These are phyloP conservation scores for Zootermopsis nevadensis DNA, from an alignment of 2,888 invertebrate species.

Conservation along the genomic window DNA sequence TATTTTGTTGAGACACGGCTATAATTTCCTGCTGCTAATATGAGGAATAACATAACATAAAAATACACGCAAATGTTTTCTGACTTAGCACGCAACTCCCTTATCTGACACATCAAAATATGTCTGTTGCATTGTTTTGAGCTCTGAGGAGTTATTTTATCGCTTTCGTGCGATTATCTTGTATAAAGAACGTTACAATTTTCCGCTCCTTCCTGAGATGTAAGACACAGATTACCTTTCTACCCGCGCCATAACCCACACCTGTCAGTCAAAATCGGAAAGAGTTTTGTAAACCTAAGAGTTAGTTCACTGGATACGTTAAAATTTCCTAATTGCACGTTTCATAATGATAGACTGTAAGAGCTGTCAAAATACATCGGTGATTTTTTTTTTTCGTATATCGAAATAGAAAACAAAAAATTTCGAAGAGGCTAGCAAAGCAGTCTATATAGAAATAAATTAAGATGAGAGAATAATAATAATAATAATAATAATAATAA, in stretches of 20 bases:
- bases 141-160: neutral
- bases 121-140: slow-evolving; percentile 16
- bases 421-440: neutral
- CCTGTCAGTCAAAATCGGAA: slow-evolving; percentile 19
- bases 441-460: too few species aligned
- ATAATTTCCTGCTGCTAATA: slow-evolving; percentile 14
- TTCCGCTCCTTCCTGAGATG: neutral
- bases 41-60: neutral
- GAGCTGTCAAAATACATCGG: too few species aligned
- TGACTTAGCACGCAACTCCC: neutral
- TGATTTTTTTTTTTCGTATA: neutral
- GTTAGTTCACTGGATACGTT: neutral
- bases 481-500: too few species aligned
- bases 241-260: neutral
- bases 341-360: neutral
- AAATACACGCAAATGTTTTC: slow-evolving; percentile 1
- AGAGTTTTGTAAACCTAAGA: neutral
- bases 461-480: too few species aligned
- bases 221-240: neutral
- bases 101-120: slow-evolving; percentile 18
- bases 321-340: neutral
- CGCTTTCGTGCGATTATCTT: neutral
- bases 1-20: neutral
- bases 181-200: neutral
- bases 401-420: neutral